These are phyloP conservation scores for Heliconius hewitsoni DNA, from an alignment of 1,140 invertebrate genomes.

Conservation along the genomic window DNA sequence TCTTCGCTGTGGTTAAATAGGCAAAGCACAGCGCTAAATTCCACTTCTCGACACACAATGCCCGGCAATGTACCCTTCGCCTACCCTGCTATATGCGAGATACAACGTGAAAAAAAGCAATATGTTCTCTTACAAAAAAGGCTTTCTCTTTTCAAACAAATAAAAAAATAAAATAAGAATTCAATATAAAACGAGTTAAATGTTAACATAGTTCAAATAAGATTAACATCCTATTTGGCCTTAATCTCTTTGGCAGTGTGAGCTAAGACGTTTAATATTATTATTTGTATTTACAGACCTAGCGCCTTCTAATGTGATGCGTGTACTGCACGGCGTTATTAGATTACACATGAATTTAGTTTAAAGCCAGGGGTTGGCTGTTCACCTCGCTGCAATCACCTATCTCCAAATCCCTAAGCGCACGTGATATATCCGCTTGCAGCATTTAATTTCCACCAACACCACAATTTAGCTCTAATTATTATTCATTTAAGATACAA, in stretches of 20 bases:
- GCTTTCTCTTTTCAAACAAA: neutral
- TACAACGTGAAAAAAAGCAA: too few relatives aligned
- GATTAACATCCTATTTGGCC: neutral
- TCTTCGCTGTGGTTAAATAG: too few relatives aligned
- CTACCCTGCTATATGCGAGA: too few relatives aligned
- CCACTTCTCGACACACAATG: too few relatives aligned
- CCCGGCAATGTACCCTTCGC: too few relatives aligned
- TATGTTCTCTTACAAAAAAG: too few relatives aligned
- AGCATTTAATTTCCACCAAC: constrained; percentile 43
- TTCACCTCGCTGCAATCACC: constrained; percentile 63
- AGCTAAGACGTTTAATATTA: constrained; percentile 10
- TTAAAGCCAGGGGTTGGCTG: constrained; percentile 45
- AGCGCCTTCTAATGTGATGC: constrained; percentile 29
- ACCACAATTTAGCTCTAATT: constrained; percentile 38
- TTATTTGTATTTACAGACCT: constrained; percentile 10
- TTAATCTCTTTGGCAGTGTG: neutral
- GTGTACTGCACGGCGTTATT: constrained; percentile 38
- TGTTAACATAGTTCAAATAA: neutral
- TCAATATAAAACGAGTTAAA: neutral
- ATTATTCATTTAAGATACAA: constrained; percentile 23
- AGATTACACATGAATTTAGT: constrained; percentile 38
- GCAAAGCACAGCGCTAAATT: too few relatives aligned
- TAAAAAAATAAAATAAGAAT: neutral
- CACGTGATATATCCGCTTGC: constrained; percentile 65
- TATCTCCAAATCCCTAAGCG: constrained; percentile 56